Base-by-base conservation (phyloP, 2,888 invertebrate genomes). In the Celastrina argiolus region DNA sequence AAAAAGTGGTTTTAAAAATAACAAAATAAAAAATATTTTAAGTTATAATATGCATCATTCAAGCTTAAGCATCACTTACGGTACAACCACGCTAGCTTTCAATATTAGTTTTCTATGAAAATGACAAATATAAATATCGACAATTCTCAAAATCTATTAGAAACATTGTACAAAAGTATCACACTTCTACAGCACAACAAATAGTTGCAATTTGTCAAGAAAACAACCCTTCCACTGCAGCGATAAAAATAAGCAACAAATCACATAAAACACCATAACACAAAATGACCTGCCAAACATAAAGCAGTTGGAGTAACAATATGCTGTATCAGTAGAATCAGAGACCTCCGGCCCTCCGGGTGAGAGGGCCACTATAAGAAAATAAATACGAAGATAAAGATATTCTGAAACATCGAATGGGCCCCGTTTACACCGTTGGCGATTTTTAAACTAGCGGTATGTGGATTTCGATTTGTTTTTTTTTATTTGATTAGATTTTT, bases 331-430 rank as follows among this genome's bases (percentile, higher is more conserved):
- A 72, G 76, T 76, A 73, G 75, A 75, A 82, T 80, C 82, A 80
- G 78, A 82, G 83, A 88, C 51, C 22, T 87, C 85, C 88, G 76
- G 76, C 72, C 74, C 72, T 69, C 73, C 76, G 59, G 76, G 76
- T 66, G 78, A 78, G 76, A 76, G 75, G 77, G 74, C 74, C 73
- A 78, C 78, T 79, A 77, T 77, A 77, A 75, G 79, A 68, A 77
- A 83, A 88, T 87, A 87, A 85, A 88, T 85, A 87, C 78, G 78
- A 84, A 88, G 88, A 84, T 83, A 84, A 85, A 85, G 80, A 85
- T 87, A 84, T 88, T 88, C 81, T 79, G 79, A 84, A 85, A 84
- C 78, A 80, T 83, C 82, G 83, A 85, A 84, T 81, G 80, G 74
- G 69, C 63, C 28, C 61, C 1, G 0, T 71, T 84, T 66, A 87